Evolutionary conservation across 2,888 invertebrate species (phyloP).

Genomic region (Cephus nigrinus): DNA sequence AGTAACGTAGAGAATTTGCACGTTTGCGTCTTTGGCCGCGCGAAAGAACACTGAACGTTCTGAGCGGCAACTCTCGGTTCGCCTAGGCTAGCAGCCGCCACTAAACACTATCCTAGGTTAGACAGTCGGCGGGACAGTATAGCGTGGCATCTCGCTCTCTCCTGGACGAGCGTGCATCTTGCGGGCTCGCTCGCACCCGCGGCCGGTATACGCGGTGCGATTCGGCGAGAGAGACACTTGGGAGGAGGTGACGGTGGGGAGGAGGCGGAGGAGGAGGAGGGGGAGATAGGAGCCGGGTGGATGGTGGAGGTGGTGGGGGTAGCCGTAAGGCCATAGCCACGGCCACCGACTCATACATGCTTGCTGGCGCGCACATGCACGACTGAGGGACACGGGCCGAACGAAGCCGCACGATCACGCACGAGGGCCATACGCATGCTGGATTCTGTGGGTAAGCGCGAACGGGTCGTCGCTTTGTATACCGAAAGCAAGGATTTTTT

Average conservation of each 20-base stretch:
- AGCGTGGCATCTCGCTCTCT: constrained; percentile 35
- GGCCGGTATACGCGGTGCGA: constrained; percentile 22
- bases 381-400: constrained; percentile 19
- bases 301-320: constrained; percentile 29
- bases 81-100: constrained; percentile 62
- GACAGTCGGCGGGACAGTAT: constrained; percentile 50
- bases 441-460: neutral
- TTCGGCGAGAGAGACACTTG: constrained; percentile 10
- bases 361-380: constrained; percentile 33
- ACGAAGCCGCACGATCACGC: constrained; percentile 12
- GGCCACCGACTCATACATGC: constrained; percentile 58
- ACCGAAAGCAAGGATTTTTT: neutral
- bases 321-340: constrained; percentile 65
- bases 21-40: constrained; percentile 27
- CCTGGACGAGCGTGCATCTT: constrained; percentile 27
- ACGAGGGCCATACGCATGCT: neutral
- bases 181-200: constrained; percentile 23
- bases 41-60: constrained; percentile 59
- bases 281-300: constrained; percentile 25
- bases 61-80: constrained; percentile 54
- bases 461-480: neutral
- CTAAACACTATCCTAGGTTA: constrained; percentile 63
- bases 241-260: neutral
- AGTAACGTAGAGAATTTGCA: constrained; percentile 1
- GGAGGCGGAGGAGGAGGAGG: constrained; percentile 28